Evolutionary conservation across 2,888 invertebrate genomes (phyloP).

Genomic region (Diplazon laetatorius): DNA sequence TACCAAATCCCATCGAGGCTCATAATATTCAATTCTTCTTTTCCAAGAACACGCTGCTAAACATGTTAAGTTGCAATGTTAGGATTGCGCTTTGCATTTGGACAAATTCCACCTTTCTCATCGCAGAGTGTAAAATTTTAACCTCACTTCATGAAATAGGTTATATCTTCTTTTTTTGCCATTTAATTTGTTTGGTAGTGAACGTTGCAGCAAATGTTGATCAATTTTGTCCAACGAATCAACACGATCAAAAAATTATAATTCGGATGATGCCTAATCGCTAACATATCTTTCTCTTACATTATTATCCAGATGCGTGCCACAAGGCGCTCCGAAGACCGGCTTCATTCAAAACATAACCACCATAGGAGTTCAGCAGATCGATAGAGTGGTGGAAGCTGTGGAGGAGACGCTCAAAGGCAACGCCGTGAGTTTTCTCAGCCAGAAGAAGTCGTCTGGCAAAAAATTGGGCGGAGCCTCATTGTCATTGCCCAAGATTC

Average conservation of each 20-base stretch:
- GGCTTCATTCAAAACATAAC: slow-evolving; percentile 90
- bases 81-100: slow-evolving; percentile 7
- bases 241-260: too few relatives aligned
- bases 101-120: too few relatives aligned
- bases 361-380: slow-evolving; percentile 99
- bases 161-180: too few relatives aligned
- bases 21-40: too few relatives aligned
- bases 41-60: too few relatives aligned
- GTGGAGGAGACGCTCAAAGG: slow-evolving; percentile 99
- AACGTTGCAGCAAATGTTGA: too few relatives aligned
- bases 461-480: slow-evolving; percentile 94
- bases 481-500: slow-evolving; percentile 94
- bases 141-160: too few relatives aligned
- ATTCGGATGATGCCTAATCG: too few relatives aligned
- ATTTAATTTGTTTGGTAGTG: too few relatives aligned
- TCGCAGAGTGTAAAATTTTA: too few relatives aligned
- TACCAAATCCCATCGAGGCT: background rate
- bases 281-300: background rate
- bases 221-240: too few relatives aligned
- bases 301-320: slow-evolving; percentile 88
- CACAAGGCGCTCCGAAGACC: slow-evolving; percentile 94
- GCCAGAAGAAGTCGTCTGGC: slow-evolving; percentile 91
- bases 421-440: slow-evolving; percentile 88
- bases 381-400: slow-evolving; percentile 97
- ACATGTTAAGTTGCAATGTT: too few relatives aligned